Evolutionary conservation across 2,888 invertebrate genomes (phyloP).

Genomic region (Biston betularia): DNA sequence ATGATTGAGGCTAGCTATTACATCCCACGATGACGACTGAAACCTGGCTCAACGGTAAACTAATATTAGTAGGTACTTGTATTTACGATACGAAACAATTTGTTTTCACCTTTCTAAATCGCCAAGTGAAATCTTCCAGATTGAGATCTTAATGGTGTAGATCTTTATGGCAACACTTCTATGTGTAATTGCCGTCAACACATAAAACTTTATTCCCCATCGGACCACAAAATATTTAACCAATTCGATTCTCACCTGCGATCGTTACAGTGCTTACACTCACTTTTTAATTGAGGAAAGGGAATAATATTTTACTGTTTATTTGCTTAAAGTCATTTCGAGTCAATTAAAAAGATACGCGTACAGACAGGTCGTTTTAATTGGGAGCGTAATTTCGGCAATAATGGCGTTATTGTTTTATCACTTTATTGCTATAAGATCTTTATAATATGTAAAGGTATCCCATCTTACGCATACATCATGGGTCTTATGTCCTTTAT

Average conservation of each 20-base stretch:
- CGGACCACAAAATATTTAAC: constrained; percentile 40
- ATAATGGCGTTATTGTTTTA: constrained; percentile 53
- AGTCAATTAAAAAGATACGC: constrained; percentile 45
- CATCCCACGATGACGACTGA: background rate
- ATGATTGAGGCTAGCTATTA: too few species aligned
- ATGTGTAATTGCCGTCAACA: constrained; percentile 32
- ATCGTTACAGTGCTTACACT: constrained; percentile 41
- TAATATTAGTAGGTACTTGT: background rate
- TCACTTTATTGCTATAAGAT: constrained; percentile 51
- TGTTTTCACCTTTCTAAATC: constrained; percentile 5
- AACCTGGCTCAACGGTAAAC: background rate
- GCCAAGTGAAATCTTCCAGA: constrained; percentile 12
- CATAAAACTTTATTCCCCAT: constrained; percentile 35
- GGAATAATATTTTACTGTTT: constrained; percentile 45
- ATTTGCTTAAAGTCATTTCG: constrained; percentile 45
- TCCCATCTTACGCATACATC: constrained; percentile 31
- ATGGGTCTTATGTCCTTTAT: constrained; percentile 30
- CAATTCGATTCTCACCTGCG: constrained; percentile 44
- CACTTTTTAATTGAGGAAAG: constrained; percentile 47
- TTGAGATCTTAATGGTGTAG: constrained; percentile 24
- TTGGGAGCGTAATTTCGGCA: constrained; percentile 46
- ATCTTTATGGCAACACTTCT: constrained; percentile 32
- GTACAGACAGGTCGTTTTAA: constrained; percentile 44
- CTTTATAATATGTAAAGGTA: constrained; percentile 34
- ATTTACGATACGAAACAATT: background rate